These are phyloP conservation scores for Phalanger gymnotis DNA, from an alignment of 2,797 vertebrate species.

Conservation along the genomic window DNA sequence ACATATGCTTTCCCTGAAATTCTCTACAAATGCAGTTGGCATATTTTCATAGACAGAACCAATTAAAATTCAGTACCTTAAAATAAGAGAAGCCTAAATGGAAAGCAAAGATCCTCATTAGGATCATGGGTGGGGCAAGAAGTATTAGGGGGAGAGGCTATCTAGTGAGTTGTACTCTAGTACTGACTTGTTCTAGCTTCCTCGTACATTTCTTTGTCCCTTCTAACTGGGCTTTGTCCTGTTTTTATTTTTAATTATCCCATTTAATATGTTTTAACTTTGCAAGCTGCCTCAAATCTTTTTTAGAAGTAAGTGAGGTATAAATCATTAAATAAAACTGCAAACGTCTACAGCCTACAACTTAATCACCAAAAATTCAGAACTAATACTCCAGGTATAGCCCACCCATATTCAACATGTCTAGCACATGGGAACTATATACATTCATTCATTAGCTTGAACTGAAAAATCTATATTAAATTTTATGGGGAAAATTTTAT, in stretches of 20 bases:
- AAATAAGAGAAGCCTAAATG: background rate
- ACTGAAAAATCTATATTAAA: conserved; percentile 11
- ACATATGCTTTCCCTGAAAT: conserved; percentile 19
- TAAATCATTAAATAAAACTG: background rate
- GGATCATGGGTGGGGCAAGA: background rate
- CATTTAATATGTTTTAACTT: background rate
- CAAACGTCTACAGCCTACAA: background rate
- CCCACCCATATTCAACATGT: background rate
- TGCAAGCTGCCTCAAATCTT: background rate
- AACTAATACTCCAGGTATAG: conserved; percentile 13
- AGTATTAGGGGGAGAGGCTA: background rate
- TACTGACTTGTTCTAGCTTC: background rate
- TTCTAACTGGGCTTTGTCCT: background rate
- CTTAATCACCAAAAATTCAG: background rate
- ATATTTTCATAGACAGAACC: conserved; percentile 24
- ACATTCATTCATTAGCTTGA: conserved; percentile 28
- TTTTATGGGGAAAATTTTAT: conserved; percentile 12
- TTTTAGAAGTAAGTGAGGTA: background rate
- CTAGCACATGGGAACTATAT: background rate
- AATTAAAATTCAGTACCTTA: conserved; percentile 18
- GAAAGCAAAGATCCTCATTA: conserved; percentile 2
- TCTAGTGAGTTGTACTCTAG: background rate
- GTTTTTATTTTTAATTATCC: background rate
- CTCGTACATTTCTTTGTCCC: background rate
- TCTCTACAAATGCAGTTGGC: conserved; percentile 4